phyloP scores from a whole-genome alignment of 2,797 vertebrate species.

The Enteromius thamalakanensis region DNA sequence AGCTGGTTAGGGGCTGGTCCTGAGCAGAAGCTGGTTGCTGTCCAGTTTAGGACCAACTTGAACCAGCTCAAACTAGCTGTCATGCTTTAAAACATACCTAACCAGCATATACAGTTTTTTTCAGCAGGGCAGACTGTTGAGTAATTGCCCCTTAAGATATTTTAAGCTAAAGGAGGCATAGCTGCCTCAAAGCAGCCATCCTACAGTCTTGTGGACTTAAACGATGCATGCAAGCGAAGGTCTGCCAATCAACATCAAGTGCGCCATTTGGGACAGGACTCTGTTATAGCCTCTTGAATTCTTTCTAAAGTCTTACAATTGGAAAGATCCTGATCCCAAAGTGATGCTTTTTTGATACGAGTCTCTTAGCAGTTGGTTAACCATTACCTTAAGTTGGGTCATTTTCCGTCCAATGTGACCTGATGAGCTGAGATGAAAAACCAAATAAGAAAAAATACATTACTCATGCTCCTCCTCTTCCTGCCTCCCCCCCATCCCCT shows the following conservation, averaged over 20 bases:
- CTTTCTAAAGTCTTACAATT: slow-evolving; percentile 1
- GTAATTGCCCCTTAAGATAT: neutral
- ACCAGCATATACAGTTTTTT: neutral
- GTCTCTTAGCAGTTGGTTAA: slow-evolving; percentile 61
- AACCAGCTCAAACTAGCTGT: neutral
- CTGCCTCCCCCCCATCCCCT: slow-evolving; percentile 76
- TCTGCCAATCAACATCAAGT: neutral
- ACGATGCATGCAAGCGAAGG: neutral
- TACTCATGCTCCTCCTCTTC: slow-evolving; percentile 81
- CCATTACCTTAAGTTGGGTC: slow-evolving; percentile 47
- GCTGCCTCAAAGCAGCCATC: neutral
- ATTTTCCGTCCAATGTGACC: slow-evolving; percentile 39
- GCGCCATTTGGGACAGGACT: slow-evolving; percentile 13
- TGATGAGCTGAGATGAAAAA: slow-evolving; percentile 58
- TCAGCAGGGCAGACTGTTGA: neutral
- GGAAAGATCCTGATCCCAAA: slow-evolving; percentile 26
- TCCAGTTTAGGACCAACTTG: neutral
- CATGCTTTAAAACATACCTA: neutral
- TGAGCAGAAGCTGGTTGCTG: neutral
- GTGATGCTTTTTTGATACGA: slow-evolving; percentile 30
- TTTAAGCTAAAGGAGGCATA: neutral
- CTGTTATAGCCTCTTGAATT: slow-evolving; percentile 5
- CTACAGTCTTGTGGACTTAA: neutral
- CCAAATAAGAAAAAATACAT: slow-evolving; percentile 66
- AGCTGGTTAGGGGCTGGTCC: neutral